Percentiles rank a stretch among this genome's conserved stretches.
phyloP scores from a whole-genome alignment of 2,797 vertebrate genomes.

The Spheniscus humboldti region DNA sequence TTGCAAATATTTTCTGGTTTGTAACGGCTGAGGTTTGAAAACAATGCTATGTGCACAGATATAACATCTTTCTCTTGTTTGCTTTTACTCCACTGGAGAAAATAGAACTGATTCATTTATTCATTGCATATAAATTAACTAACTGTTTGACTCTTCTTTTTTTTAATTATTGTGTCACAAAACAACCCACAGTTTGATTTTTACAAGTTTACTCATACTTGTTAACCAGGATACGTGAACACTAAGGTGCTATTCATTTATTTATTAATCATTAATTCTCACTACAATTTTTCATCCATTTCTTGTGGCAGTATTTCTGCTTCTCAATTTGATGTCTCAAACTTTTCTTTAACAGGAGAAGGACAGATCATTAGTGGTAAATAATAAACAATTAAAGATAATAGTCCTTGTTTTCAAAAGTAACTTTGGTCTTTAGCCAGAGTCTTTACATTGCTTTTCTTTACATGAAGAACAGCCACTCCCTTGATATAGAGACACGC shows the following conservation, averaged over 20 bases:
- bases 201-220: background rate
- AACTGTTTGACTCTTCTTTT: slow-evolving; percentile 28
- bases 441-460: background rate
- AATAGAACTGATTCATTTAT: slow-evolving; percentile 36
- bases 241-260: background rate
- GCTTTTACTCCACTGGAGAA: slow-evolving; percentile 18
- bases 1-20: slow-evolving; percentile 20
- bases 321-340: background rate
- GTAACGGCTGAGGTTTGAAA: slow-evolving; percentile 30
- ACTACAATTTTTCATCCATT: background rate
- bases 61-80: background rate
- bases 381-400: background rate
- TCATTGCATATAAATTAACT: slow-evolving; percentile 24
- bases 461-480: background rate
- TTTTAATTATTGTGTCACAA: background rate
- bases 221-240: background rate
- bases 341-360: background rate
- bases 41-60: background rate
- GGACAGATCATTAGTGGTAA: background rate
- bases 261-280: background rate
- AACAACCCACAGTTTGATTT: slow-evolving; percentile 3
- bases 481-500: background rate
- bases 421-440: background rate
- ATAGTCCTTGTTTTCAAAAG: background rate
- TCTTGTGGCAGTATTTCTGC: background rate